Evolutionary conservation across 2,888 invertebrate genomes (phyloP), one percentile per base, ranked within the genome.

Genomic region (Papilio gigon): DNA sequence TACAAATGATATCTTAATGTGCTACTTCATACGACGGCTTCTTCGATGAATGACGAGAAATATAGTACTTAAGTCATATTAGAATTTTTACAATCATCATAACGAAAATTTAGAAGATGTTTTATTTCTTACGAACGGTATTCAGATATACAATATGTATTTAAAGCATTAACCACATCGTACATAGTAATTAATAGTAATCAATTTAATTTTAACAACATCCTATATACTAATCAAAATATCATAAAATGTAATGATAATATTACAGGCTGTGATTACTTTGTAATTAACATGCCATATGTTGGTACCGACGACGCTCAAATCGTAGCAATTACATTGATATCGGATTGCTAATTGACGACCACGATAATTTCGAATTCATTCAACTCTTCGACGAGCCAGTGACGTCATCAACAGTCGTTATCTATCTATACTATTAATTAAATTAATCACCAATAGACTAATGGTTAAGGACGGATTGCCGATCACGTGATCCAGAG

Each of bases 1-100:
- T 59, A 70, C 63, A 67, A 67, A 70, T 64, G 58, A 62, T 65
- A 63, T 63, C 50, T 70, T 70, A 67, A 67, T 63, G 56, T 62
- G 62, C 56, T 58, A 35, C 61, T 62, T 62, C 44, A 70, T 56
- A 22, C 64, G 47, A 63, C 47, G 47, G 25, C 47, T 44, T 44
- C 35, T 20, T 30, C 30, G 9, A 3, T n/a, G 30, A 30, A 30
- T 30, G 5, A 9, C 1, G 30, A 14, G 53, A n/a, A 30, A 30
- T 30, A 30, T 30, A 30, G 0, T 8, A n/a, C 30, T 53, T 27
- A 30, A 53, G 2, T 4, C 6, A 14, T 30, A 8, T n/a, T 30
- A n/a, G 8, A 53, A 27, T 1, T 27, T n/a, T 22, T 47, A 4
- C 8, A 37, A 42, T 42, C 42, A 17, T 17, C n/a, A 17, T n/a